Evolutionary conservation across 2,113 vertebrate genomes (phyloP), one percentile per base, ranked within the genome.

Genomic region (Cyprinodon variegatus): DNA sequence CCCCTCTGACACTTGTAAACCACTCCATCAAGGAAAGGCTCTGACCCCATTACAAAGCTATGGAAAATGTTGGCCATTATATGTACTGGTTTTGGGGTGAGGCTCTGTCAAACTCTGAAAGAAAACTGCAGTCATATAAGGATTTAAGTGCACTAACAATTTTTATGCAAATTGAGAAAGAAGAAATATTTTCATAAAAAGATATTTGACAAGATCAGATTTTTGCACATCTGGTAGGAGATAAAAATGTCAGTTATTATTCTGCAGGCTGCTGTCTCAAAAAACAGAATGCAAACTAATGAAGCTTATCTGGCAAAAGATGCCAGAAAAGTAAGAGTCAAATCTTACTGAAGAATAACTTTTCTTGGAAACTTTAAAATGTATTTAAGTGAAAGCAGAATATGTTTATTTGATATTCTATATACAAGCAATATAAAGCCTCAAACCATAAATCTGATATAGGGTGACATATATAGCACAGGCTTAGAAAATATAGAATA

Each of bases 1-100:
- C 83, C 72, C 82, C 75, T 83, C 68, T 88, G 85, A 87, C 84
- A 85, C 86, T 85, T 84, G 86, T 92, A 86, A 89, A 88, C 63
- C 67, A 78, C 73, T 78, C 50, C 53, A 59, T 71, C 69, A 50
- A 79, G 77, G 77, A 77, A 29, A 29, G 72, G 68, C 65, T 77
- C 45, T 68, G 85, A 91, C 87, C 86, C 75, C 76, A 71, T 85
- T 83, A 87, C 84, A 91, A 89, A 85, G 62, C 65, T 59, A 78
- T 67, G 61, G 63, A 77, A 90, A 75, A 90, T 2, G 70, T 66
- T 59, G 48, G 82, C 71, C 75, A 77, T 83, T 85, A 83, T 81
- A 45, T 29, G 64, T 37, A 65, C 37, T 83, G 64, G 62, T 78
- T 66, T 61, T 74, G 83, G 83, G 81, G 86, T 90, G 85, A 89